A percentile compares a stretch with the other conserved stretches of the same genome.
Evolutionary conservation across 2,113 vertebrate species (phyloP).

Genomic region (Rhinoptilus africanus): DNA sequence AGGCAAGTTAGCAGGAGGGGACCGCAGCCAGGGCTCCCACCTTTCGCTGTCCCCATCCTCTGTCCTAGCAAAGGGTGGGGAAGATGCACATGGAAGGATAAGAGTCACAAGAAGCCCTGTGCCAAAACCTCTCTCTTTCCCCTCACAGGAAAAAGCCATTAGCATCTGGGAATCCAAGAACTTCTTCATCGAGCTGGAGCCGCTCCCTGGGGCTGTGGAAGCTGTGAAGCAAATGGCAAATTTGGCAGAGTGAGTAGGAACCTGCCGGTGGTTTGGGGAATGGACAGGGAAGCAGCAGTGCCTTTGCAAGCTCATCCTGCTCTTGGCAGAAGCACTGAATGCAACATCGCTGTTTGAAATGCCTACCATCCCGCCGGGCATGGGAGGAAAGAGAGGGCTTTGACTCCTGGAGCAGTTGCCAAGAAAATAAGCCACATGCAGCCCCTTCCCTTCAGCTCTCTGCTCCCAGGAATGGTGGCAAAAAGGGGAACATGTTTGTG

Average conservation of each 20-base stretch:
- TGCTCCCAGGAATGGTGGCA: neutral
- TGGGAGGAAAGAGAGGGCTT: neutral
- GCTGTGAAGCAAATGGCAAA: conserved; percentile 91
- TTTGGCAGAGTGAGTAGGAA: conserved; percentile 84
- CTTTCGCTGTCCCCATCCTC: neutral
- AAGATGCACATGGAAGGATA: neutral
- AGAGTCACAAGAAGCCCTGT: neutral
- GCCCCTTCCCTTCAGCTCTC: neutral
- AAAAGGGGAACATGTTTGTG: neutral
- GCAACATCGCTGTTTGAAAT: neutral
- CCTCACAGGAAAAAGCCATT: conserved; percentile 87
- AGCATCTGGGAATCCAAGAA: conserved; percentile 95
- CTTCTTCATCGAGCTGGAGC: conserved; percentile 92
- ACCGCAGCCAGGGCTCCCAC: neutral
- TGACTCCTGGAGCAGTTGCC: neutral
- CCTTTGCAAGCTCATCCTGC: neutral
- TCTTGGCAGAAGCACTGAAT: neutral
- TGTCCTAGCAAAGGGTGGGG: neutral
- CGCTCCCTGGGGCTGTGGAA: conserved; percentile 89
- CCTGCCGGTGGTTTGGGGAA: neutral
- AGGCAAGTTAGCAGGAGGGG: neutral
- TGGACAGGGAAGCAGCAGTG: neutral
- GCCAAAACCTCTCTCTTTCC: neutral
- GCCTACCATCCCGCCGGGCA: neutral
- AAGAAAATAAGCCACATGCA: neutral